phyloP scores from a whole-genome alignment of 1,140 invertebrate species.

The Sycophaga agraensis region DNA sequence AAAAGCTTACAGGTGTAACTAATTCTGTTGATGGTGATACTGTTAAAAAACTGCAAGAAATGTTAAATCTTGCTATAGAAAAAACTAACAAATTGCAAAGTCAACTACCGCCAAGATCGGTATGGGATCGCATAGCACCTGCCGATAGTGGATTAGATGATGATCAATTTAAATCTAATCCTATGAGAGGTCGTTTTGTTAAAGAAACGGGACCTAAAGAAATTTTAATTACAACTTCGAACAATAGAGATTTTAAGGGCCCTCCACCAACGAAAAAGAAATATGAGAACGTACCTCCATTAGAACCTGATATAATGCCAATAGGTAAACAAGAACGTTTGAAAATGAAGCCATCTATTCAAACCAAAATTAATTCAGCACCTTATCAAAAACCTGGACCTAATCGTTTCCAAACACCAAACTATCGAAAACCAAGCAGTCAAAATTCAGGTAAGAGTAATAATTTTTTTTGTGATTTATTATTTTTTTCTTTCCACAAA shows the following conservation, averaged over 20 bases:
- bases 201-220: conserved; percentile 41
- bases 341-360: conserved; percentile 12
- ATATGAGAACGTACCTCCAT: conserved; percentile 35
- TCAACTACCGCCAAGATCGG: conserved; percentile 49
- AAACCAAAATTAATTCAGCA: conserved; percentile 9
- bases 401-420: conserved; percentile 15
- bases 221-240: conserved; percentile 46
- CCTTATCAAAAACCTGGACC: conserved; percentile 19
- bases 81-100: conserved; percentile 51
- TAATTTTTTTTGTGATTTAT: neutral
- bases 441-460: conserved; percentile 13
- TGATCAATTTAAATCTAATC: conserved; percentile 11
- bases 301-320: conserved; percentile 38
- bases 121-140: conserved; percentile 55
- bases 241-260: conserved; percentile 29
- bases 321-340: conserved; percentile 12
- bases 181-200: conserved; percentile 43
- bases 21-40: conserved; percentile 42
- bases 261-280: conserved; percentile 30
- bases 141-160: conserved; percentile 26
- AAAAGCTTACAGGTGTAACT: conserved; percentile 41
- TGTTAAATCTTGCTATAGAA: conserved; percentile 50
- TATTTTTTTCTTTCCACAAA: neutral
- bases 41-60: conserved; percentile 49
- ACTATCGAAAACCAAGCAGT: conserved; percentile 23